Percentiles rank a stretch among this genome's conserved stretches.
phyloP scores from a whole-genome alignment of 2,888 invertebrate genomes.

The Pasiphila rectangulata region DNA sequence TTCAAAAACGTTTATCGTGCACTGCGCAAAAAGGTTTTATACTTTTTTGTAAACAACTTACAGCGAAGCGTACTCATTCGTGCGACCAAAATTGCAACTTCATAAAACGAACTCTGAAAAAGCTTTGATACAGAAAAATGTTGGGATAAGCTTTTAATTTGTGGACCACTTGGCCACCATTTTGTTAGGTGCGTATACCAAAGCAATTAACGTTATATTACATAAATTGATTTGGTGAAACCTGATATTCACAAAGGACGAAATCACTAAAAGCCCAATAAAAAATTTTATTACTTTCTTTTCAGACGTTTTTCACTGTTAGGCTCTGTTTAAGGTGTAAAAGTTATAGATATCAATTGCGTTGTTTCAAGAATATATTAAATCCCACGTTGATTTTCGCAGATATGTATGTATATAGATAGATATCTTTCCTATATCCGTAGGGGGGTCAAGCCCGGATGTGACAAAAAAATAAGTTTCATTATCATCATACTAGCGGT shows the following conservation, averaged over 20 bases:
- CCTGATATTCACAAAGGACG: slow-evolving; percentile 38
- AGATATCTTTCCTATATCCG: too few species aligned
- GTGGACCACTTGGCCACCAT: neutral
- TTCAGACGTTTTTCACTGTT: slow-evolving; percentile 12
- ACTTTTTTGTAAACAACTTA: slow-evolving; percentile 9
- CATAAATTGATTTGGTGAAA: slow-evolving; percentile 49
- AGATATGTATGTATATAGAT: too few species aligned
- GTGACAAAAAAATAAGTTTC: too few species aligned
- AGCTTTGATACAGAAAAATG: neutral
- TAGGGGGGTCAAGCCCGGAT: too few species aligned
- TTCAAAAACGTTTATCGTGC: too few species aligned
- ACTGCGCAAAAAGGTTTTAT: neutral
- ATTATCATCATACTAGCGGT: too few species aligned
- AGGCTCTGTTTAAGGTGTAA: slow-evolving; percentile 3
- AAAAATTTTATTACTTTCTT: slow-evolving; percentile 24
- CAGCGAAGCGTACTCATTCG: slow-evolving; percentile 2
- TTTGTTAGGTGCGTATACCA: neutral
- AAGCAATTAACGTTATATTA: slow-evolving; percentile 41
- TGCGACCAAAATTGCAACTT: slow-evolving; percentile 5
- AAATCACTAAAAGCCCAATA: slow-evolving; percentile 37
- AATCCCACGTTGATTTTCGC: too few species aligned
- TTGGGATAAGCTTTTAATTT: neutral
- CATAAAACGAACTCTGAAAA: too few species aligned
- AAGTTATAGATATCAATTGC: neutral
- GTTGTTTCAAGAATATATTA: neutral